Conservation (phyloP, 2,888 invertebrate species). For the Phengaris alcon region DNA sequence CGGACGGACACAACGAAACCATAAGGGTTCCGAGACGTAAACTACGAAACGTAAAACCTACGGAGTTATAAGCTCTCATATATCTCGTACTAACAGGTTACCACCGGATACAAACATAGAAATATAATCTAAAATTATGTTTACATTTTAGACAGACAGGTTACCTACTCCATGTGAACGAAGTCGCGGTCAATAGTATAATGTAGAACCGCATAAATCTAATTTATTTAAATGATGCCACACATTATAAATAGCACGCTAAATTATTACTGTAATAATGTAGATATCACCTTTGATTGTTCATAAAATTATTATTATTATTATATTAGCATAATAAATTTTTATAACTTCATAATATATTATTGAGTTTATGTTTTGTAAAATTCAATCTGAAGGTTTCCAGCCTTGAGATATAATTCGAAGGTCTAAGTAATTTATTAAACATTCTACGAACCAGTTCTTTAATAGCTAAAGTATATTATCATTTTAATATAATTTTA, state of each 20-base stretch:
- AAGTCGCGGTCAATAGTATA: not conserved
- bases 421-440: slow-evolving; percentile 13
- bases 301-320: slow-evolving; percentile 19
- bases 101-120: too few relatives aligned
- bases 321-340: not conserved
- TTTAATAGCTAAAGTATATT: slow-evolving; percentile 1
- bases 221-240: slow-evolving; percentile 11
- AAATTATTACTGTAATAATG: slow-evolving; percentile 14
- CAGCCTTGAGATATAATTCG: slow-evolving; percentile 14
- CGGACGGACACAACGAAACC: too few relatives aligned
- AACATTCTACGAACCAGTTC: slow-evolving; percentile 19
- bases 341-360: slow-evolving; percentile 13
- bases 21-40: too few relatives aligned
- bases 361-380: slow-evolving; percentile 9
- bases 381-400: not conserved
- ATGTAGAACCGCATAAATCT: not conserved
- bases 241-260: slow-evolving; percentile 7
- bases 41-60: too few relatives aligned
- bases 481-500: slow-evolving; percentile 11
- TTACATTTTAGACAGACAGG: too few relatives aligned
- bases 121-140: too few relatives aligned
- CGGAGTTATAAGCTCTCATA: too few relatives aligned
- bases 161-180: too few relatives aligned
- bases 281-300: slow-evolving; percentile 19
- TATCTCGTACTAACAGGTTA: too few relatives aligned